Base-by-base conservation (phyloP, 2,888 invertebrate genomes). In the Chrysolina haemoptera region DNA sequence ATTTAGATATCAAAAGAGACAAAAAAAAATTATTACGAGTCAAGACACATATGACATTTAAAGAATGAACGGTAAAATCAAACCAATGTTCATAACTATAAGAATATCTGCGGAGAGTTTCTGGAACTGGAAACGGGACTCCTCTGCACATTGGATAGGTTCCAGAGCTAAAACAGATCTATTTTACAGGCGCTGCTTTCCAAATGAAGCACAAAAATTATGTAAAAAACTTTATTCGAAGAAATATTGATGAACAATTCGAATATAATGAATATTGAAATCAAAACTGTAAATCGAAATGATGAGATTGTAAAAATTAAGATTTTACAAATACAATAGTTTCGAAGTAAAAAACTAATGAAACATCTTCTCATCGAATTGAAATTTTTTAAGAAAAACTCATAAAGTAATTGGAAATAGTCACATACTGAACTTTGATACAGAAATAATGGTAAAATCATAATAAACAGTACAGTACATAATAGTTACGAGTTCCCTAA, bases 1-100 rank as follows among this genome's bases (percentile, higher is more conserved):
- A 53, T 22, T 35, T 35, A 6, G 35, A 35, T 3, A 35, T 35
- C 6, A 11, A 20, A 20, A 53, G 12, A 5, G 5, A 11, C 9
- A 16, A n/a, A 10, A 16, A 48, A 48, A 16, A 48, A 53, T 5
- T 11, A 53, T 18, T 20, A 10, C 20, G 53, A 53, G 53, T 53
- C 53, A 53, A 53, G 53, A 53, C 20, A 53, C 53, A 53, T 53
- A 53, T 53, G 53, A 53, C 18, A 20, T 18, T 53, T 53, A 11
- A 11, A 20, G 18, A 53, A 22, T 20, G 18, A 20, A 11, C 53
- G 11, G 53, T 53, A 12, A 20, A 53, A 53, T 20, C 53, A 53
- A 53, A 53, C 53, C 53, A 53, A 53, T 20, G 12, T 20, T 53
- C 12, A 16, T 16, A 53, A 53, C 53, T 53, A 53, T 53, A 20